Percentiles rank a stretch among this genome's conserved stretches.
Conservation (phyloP, 2,888 invertebrate species). For the Polydrusus pterygomalis region DNA sequence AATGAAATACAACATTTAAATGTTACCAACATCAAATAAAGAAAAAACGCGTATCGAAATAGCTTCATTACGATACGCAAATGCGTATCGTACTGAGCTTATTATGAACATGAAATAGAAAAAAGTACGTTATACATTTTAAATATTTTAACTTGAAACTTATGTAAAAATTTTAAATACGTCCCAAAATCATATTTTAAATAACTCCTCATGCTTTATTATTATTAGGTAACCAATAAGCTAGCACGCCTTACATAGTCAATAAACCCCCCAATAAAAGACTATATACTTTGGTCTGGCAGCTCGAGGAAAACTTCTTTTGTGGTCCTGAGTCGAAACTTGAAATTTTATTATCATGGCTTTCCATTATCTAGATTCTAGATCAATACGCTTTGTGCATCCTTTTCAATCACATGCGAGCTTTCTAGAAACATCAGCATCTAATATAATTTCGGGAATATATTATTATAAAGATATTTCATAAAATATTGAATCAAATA, state of each 20-base stretch:
- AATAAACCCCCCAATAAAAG: slow-evolving; percentile 60
- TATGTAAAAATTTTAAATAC: no score
- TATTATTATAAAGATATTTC: not conserved
- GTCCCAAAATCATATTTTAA: no score
- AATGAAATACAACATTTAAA: no score
- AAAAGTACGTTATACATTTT: no score
- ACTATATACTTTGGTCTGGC: slow-evolving; percentile 55
- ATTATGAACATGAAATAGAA: no score
- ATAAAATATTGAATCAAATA: not conserved
- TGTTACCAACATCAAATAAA: no score
- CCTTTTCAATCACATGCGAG: slow-evolving; percentile 30
- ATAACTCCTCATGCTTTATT: no score
- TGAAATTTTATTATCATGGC: slow-evolving; percentile 51
- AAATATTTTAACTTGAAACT: no score
- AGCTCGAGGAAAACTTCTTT: slow-evolving; percentile 57
- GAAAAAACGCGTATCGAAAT: no score
- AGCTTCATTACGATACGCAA: no score
- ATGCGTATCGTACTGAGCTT: no score
- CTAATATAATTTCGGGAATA: not conserved
- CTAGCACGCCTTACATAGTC: slow-evolving; percentile 51
- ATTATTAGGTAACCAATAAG: not conserved
- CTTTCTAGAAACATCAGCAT: slow-evolving; percentile 26
- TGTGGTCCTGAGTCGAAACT: slow-evolving; percentile 41
- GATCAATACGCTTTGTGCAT: slow-evolving; percentile 51
- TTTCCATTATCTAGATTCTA: slow-evolving; percentile 54